A percentile compares a stretch with the other conserved stretches of the same genome.
phyloP scores from a whole-genome alignment of 2,113 vertebrate species.

The Bufo bufo region DNA sequence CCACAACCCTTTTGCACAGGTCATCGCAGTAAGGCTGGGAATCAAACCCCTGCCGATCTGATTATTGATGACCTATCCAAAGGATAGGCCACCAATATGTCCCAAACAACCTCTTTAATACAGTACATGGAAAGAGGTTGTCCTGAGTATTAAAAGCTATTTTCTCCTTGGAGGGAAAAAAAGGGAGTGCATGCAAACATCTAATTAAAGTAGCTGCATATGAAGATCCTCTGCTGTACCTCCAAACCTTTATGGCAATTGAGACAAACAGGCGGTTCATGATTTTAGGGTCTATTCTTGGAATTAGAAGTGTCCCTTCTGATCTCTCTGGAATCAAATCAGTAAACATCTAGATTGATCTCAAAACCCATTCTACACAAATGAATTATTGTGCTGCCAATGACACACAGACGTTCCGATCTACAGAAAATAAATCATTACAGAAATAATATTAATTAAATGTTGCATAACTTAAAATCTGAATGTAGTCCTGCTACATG shows the following conservation, averaged over 20 bases:
- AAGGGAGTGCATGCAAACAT: neutral
- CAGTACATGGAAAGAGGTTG: too few relatives aligned
- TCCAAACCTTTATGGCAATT: conserved; percentile 6
- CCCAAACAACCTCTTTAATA: too few relatives aligned
- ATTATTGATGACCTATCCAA: too few relatives aligned
- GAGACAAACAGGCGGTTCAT: neutral
- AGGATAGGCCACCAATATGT: too few relatives aligned
- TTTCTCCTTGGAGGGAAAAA: too few relatives aligned
- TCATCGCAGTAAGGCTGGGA: too few relatives aligned
- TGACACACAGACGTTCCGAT: conserved; percentile 78
- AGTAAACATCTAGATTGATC: conserved; percentile 39
- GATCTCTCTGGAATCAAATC: neutral
- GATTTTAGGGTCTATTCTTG: neutral
- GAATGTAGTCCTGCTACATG: conserved; percentile 98
- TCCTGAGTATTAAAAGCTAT: too few relatives aligned
- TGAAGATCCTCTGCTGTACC: conserved; percentile 12
- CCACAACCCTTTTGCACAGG: too few relatives aligned
- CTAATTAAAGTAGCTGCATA: neutral
- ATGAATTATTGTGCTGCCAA: conserved; percentile 79
- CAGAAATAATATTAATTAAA: conserved; percentile 73
- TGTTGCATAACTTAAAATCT: conserved; percentile 90
- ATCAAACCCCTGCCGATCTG: too few relatives aligned
- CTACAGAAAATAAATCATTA: conserved; percentile 78
- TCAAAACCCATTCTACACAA: conserved; percentile 60
- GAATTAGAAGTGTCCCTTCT: neutral